A percentile compares a stretch with the other conserved stretches of the same genome.
Evolutionary conservation across 1,140 invertebrate genomes (phyloP).

Genomic region (Pseudobourletiella spinata): DNA sequence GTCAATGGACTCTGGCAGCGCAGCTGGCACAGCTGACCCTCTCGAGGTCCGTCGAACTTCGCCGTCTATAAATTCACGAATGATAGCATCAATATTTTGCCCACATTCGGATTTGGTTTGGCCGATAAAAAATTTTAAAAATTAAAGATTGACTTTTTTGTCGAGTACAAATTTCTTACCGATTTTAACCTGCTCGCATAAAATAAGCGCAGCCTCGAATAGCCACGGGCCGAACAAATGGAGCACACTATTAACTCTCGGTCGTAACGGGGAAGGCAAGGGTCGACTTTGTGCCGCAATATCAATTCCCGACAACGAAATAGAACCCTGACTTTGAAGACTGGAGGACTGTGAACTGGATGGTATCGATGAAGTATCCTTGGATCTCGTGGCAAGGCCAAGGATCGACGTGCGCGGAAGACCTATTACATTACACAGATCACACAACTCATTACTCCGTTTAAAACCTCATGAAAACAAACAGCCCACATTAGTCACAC

Average conservation of each 20-base stretch:
- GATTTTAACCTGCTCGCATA: conserved; percentile 46
- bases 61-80: no score
- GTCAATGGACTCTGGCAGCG: conserved; percentile 31
- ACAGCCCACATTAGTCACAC: no score
- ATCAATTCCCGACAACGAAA: neutral
- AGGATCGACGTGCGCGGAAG: conserved; percentile 69
- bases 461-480: no score
- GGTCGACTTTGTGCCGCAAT: neutral
- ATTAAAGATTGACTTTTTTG: no score
- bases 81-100: no score
- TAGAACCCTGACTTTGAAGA: conserved; percentile 15
- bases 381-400: conserved; percentile 58
- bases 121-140: no score
- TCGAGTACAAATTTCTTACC: no score
- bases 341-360: conserved; percentile 29
- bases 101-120: no score
- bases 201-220: conserved; percentile 88
- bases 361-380: conserved; percentile 56
- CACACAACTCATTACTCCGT: no score
- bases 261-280: conserved; percentile 50
- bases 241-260: conserved; percentile 86
- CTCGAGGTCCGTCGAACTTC: conserved; percentile 28
- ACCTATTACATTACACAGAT: conserved; percentile 52
- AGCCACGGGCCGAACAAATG: conserved; percentile 95
- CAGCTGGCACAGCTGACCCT: conserved; percentile 33